These are phyloP conservation scores for Pseudeuparius sepicola DNA, from an alignment of 2,888 invertebrate genomes.

Conservation along the genomic window DNA sequence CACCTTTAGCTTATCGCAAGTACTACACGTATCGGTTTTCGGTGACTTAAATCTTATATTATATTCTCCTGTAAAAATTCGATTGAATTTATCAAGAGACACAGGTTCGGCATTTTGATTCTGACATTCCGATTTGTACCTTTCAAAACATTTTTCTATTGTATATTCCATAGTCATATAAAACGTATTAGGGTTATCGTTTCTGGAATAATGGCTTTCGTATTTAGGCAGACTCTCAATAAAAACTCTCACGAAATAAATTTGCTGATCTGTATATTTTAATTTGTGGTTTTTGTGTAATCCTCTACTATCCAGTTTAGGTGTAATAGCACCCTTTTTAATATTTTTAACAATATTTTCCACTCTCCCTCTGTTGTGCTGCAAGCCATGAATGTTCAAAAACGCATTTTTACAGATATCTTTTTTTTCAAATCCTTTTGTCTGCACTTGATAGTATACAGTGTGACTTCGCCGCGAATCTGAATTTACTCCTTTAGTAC, in stretches of 20 bases:
- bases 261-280: slow-evolving; percentile 7
- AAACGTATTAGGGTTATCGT: slow-evolving; percentile 13
- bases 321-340: slow-evolving; percentile 3
- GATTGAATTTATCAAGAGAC: slow-evolving; percentile 12
- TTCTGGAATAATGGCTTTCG: slow-evolving; percentile 16
- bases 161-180: slow-evolving; percentile 15
- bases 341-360: slow-evolving; percentile 10
- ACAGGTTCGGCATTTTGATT: slow-evolving; percentile 1
- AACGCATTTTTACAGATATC: slow-evolving; percentile 11
- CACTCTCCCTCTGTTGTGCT: slow-evolving; percentile 4
- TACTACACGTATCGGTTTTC: slow-evolving; percentile 13
- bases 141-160: slow-evolving; percentile 11
- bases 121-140: slow-evolving; percentile 12
- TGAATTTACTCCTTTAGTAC: slow-evolving; percentile 6
- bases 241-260: slow-evolving; percentile 11
- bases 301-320: slow-evolving; percentile 10
- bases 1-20: slow-evolving; percentile 11
- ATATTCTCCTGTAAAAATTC: slow-evolving; percentile 16
- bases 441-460: slow-evolving; percentile 1
- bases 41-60: slow-evolving; percentile 13
- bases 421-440: neutral
- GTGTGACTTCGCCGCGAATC: slow-evolving; percentile 4
- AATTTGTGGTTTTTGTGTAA: slow-evolving; percentile 10
- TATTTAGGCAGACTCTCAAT: slow-evolving; percentile 16
- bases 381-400: slow-evolving; percentile 11